Conservation (phyloP, 2,797 vertebrate genomes). For the Enteromius unitaeniatus region DNA sequence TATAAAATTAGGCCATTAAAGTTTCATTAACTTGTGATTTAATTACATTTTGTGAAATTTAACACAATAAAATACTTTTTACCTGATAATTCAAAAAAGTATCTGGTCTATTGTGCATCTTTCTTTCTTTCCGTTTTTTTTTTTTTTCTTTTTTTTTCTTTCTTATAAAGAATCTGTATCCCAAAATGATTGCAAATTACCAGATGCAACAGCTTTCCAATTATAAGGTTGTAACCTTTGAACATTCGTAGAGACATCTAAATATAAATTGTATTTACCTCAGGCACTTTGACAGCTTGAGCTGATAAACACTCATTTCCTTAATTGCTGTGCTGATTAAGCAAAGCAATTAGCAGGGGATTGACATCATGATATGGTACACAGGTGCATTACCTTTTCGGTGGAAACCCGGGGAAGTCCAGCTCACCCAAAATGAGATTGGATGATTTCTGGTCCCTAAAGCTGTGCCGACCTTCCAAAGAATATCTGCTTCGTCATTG, state of each 20-base stretch:
- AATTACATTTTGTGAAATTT: neutral
- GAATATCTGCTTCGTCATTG: conserved; percentile 97
- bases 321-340: conserved; percentile 13
- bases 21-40: neutral
- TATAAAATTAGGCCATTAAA: neutral
- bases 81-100: neutral
- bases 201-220: neutral
- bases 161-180: neutral
- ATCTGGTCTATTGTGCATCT: neutral
- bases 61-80: neutral
- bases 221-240: neutral
- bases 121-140: neutral
- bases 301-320: neutral
- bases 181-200: neutral
- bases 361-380: conserved; percentile 27
- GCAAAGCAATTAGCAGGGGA: neutral
- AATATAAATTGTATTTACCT: conserved; percentile 2
- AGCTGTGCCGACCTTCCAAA: conserved; percentile 97
- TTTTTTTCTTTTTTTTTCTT: too few species aligned
- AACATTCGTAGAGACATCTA: neutral
- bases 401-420: conserved; percentile 98
- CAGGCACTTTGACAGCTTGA: conserved; percentile 9
- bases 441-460: conserved; percentile 99
- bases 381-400: conserved; percentile 98
- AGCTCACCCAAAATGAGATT: conserved; percentile 99